phyloP scores from a whole-genome alignment of 1,140 invertebrate species.

The Pachyrhynchus sulphureomaculatus region DNA sequence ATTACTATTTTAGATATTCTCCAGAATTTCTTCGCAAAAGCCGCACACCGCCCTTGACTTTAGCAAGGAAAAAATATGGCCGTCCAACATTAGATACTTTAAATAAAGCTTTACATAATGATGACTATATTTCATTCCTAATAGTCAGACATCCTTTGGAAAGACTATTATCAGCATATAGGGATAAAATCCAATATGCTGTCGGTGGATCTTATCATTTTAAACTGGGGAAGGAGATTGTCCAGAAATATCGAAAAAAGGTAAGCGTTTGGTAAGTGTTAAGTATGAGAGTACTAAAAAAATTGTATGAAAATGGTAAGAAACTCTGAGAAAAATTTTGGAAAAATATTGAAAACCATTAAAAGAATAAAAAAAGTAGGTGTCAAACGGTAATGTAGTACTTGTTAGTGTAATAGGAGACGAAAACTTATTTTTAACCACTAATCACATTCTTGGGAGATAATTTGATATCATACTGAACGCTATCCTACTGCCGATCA shows the following conservation, averaged over 20 bases:
- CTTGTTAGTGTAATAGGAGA: no score
- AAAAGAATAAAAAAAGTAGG: no score
- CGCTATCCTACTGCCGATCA: no score
- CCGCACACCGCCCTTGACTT: slow-evolving; percentile 71
- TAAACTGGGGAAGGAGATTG: slow-evolving; percentile 74
- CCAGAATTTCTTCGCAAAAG: slow-evolving; percentile 73
- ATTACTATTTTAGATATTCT: slow-evolving; percentile 63
- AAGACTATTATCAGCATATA: slow-evolving; percentile 83
- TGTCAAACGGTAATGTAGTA: no score
- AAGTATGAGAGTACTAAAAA: no score
- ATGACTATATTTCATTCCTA: slow-evolving; percentile 69
- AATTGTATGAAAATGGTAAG: no score
- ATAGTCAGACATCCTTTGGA: slow-evolving; percentile 90
- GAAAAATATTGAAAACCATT: no score
- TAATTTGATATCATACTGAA: no score
- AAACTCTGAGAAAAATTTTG: no score
- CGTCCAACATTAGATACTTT: slow-evolving; percentile 69
- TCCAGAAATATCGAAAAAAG: slow-evolving; percentile 65
- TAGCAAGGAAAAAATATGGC: slow-evolving; percentile 77
- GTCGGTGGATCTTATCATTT: slow-evolving; percentile 78
- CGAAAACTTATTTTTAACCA: no score
- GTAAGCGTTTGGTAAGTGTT: no score
- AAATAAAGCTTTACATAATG: slow-evolving; percentile 60
- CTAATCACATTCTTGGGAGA: no score
- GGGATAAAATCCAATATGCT: slow-evolving; percentile 83